Evolutionary conservation across 2,113 vertebrate genomes (phyloP).

Genomic region (Lathamus discolor): DNA sequence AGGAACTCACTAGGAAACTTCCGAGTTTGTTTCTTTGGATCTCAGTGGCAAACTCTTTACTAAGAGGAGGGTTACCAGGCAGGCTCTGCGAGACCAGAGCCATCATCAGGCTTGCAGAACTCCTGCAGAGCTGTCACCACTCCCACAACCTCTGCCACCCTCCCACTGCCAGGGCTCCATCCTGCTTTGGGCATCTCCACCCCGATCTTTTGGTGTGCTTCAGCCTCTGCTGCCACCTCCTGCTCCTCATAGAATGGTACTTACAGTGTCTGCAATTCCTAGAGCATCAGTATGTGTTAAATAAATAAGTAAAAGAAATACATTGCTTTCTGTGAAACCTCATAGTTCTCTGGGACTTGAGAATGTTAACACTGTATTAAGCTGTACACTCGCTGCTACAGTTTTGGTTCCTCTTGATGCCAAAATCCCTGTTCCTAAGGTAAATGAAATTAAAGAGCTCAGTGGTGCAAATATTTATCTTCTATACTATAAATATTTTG

Average conservation of each 20-base stretch:
- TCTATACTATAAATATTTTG: not conserved
- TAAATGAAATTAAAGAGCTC: not conserved
- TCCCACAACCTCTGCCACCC: not conserved
- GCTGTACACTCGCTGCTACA: too few relatives aligned
- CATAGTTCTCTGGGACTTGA: not conserved
- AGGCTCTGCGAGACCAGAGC: not conserved
- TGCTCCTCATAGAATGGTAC: not conserved
- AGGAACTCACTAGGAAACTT: not conserved
- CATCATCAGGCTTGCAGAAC: not conserved
- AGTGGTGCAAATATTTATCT: not conserved
- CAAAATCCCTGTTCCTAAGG: not conserved
- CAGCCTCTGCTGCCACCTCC: not conserved
- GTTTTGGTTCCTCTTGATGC: not conserved
- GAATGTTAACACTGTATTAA: not conserved
- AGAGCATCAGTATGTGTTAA: not conserved
- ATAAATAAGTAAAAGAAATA: not conserved
- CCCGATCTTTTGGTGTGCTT: not conserved
- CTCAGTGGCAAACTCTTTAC: not conserved
- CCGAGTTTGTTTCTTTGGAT: not conserved
- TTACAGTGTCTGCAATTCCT: not conserved
- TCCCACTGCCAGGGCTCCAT: accelerated
- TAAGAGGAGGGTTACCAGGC: not conserved
- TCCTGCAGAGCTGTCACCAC: not conserved
- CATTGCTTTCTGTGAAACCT: not conserved
- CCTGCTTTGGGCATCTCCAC: not conserved